phyloP scores from a whole-genome alignment of 2,113 vertebrate genomes.

The Nothobranchius kuhntae region DNA sequence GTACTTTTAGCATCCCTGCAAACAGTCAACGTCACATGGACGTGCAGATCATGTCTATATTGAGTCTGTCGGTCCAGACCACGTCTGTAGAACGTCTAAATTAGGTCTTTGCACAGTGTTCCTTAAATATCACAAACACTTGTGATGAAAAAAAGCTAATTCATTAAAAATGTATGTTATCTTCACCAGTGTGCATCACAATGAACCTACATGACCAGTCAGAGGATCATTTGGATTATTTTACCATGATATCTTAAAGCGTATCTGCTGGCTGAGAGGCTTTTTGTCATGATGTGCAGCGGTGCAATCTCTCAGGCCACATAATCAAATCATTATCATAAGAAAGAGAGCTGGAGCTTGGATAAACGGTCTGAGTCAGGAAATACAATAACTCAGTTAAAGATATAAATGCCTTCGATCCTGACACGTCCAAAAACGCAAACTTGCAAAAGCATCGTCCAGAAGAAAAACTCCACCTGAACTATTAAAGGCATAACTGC shows the following conservation, averaged over 20 bases:
- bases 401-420: conserved; percentile 47
- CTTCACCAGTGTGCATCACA: conserved; percentile 14
- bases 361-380: conserved; percentile 22
- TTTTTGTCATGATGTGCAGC: neutral
- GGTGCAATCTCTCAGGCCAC: neutral
- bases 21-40: too few species aligned
- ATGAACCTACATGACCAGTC: neutral
- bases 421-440: conserved; percentile 28
- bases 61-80: too few species aligned
- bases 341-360: conserved; percentile 14
- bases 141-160: neutral
- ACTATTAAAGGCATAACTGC: too few species aligned
- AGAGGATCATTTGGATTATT: neutral
- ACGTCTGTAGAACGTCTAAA: too few species aligned
- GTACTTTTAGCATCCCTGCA: neutral
- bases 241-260: neutral
- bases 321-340: conserved; percentile 34
- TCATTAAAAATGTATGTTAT: neutral
- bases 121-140: neutral
- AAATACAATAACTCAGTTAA: conserved; percentile 35
- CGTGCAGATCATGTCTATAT: too few species aligned
- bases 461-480: too few species aligned
- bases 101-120: too few species aligned
- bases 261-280: neutral
- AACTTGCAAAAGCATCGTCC: conserved; percentile 17